Evolutionary conservation across 2,797 vertebrate species (phyloP).

Genomic region (Anabacerthia variegaticeps): DNA sequence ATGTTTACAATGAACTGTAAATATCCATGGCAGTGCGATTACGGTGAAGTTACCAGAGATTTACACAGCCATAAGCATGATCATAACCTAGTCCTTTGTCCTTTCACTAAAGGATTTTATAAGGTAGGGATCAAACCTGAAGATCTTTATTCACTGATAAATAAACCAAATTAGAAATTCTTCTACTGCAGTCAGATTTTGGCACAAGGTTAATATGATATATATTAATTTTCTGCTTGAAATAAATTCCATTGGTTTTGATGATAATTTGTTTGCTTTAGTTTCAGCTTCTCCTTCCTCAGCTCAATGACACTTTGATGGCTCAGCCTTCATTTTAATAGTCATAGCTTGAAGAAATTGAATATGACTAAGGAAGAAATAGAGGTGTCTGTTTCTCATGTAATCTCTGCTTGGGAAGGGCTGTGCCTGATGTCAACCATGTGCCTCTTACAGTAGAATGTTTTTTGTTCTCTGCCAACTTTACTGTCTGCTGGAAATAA

Average conservation of each 20-base stretch:
- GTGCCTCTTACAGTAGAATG: conserved; percentile 3
- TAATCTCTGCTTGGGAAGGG: neutral
- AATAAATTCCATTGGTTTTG: neutral
- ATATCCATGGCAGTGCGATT: neutral
- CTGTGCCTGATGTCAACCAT: conserved; percentile 25
- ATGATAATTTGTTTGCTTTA: neutral
- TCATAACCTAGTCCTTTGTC: neutral
- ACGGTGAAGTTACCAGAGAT: neutral
- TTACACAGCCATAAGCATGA: neutral
- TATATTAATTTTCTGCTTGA: neutral
- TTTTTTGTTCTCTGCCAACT: conserved; percentile 34
- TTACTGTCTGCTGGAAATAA: conserved; percentile 7
- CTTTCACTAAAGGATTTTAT: neutral
- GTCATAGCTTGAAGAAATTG: neutral
- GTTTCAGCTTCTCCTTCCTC: neutral
- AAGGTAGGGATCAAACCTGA: neutral
- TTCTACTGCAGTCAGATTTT: neutral
- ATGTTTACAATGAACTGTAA: neutral
- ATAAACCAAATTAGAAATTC: neutral
- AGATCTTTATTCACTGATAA: neutral
- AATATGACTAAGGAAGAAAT: neutral
- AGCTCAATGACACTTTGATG: neutral
- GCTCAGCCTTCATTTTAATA: neutral
- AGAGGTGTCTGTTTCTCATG: neutral
- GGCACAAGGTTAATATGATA: neutral